phyloP scores from a whole-genome alignment of 1,140 invertebrate species.

The Drosophila fuyamai region DNA sequence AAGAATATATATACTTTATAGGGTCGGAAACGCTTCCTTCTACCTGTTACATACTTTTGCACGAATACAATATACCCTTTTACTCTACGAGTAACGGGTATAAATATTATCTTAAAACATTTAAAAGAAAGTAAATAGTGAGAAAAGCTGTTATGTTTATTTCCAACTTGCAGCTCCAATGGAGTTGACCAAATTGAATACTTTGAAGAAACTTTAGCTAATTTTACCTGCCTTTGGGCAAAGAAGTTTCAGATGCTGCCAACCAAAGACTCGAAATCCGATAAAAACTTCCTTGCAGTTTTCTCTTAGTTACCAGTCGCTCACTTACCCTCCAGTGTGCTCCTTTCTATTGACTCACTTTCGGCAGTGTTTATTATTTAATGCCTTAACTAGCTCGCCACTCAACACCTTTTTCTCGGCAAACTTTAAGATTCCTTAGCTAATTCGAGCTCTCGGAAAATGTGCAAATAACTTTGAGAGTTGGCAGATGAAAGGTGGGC shows the following conservation, averaged over 20 bases:
- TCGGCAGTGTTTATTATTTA: conserved; percentile 66
- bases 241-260: conserved; percentile 3
- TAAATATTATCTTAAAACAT: background rate
- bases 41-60: too few relatives aligned
- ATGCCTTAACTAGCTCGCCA: conserved; percentile 64
- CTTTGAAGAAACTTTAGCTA: conserved; percentile 23
- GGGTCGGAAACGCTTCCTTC: too few relatives aligned
- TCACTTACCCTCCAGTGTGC: conserved; percentile 3
- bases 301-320: background rate
- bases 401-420: conserved; percentile 55
- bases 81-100: too few relatives aligned
- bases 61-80: too few relatives aligned
- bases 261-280: conserved; percentile 16
- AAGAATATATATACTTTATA: too few relatives aligned
- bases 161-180: background rate
- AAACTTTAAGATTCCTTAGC: conserved; percentile 67
- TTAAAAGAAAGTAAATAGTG: background rate
- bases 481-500: background rate
- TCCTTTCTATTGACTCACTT: conserved; percentile 42
- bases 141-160: background rate
- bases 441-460: conserved; percentile 67
- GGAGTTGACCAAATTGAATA: conserved; percentile 16
- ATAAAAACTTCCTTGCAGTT: conserved; percentile 18
- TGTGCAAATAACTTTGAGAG: conserved; percentile 64
- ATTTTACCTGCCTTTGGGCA: conserved; percentile 11